These are phyloP conservation scores for Cremastinae sp. DNA, from an alignment of 2,888 invertebrate genomes.

Conservation along the genomic window DNA sequence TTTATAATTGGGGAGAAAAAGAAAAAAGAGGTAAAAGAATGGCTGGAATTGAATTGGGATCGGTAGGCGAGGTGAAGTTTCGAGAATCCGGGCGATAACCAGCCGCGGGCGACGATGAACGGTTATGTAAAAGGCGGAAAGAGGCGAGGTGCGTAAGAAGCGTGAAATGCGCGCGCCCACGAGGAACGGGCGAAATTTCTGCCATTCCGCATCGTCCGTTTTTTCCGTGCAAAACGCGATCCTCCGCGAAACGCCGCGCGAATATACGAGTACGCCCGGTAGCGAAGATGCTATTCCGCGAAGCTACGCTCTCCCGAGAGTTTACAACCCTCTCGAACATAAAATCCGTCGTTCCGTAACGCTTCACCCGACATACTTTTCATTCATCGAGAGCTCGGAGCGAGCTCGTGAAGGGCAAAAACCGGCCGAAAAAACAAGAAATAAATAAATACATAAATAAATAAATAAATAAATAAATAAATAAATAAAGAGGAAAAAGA, in stretches of 20 bases:
- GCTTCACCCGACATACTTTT: slow-evolving; percentile 42
- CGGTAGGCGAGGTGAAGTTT: not conserved
- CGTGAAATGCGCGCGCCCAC: slow-evolving; percentile 29
- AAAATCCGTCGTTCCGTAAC: slow-evolving; percentile 37
- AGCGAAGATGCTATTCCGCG: slow-evolving; percentile 14
- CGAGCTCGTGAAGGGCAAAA: not conserved
- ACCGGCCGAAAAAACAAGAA: not conserved
- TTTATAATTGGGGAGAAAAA: not conserved
- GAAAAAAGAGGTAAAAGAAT: not conserved
- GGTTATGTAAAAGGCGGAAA: slow-evolving; percentile 24
- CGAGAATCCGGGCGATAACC: not conserved
- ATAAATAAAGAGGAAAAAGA: too few species aligned
- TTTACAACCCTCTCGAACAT: slow-evolving; percentile 41
- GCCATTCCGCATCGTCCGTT: slow-evolving; percentile 26
- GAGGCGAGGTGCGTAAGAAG: slow-evolving; percentile 27
- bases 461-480: not conserved
- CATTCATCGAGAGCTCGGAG: not conserved
- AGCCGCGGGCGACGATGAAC: slow-evolving; percentile 27
- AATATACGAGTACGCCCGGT: not conserved
- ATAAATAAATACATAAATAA: not conserved
- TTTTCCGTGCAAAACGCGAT: slow-evolving; percentile 38
- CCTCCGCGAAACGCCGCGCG: not conserved
- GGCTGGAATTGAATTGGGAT: too few species aligned
- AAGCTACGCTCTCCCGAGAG: not conserved
- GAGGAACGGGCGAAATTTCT: slow-evolving; percentile 33